phyloP scores from a whole-genome alignment of 64 coral and sea anemone genomes.

The Stichodactyla helianthus region DNA sequence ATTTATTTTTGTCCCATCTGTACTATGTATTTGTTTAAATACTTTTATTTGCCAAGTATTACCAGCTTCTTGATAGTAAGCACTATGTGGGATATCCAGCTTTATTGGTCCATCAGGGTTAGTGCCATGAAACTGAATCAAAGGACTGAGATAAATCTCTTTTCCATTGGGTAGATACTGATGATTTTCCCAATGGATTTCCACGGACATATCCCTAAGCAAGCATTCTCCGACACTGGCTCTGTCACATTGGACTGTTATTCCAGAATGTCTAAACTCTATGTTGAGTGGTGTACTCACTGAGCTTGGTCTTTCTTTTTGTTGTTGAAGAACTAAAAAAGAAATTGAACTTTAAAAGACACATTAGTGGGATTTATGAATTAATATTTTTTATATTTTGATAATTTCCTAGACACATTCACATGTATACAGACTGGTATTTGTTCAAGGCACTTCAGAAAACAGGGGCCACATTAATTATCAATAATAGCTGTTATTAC shows the following conservation, averaged over 20 bases:
- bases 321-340: background rate
- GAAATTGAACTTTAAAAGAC: background rate
- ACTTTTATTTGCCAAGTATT: background rate
- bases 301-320: conserved; percentile 13
- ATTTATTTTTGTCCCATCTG: conserved; percentile 14
- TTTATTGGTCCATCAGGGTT: background rate
- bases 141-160: conserved; percentile 48
- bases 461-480: too few relatives aligned
- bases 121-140: conserved; percentile 27
- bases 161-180: background rate
- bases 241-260: conserved; percentile 11
- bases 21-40: background rate
- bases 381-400: too few relatives aligned
- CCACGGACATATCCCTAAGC: background rate
- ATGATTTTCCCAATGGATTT: background rate
- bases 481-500: too few relatives aligned
- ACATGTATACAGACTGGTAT: too few relatives aligned
- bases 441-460: too few relatives aligned
- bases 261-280: conserved; percentile 28
- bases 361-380: too few relatives aligned
- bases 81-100: conserved; percentile 45
- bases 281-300: background rate
- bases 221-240: conserved; percentile 2
- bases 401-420: too few relatives aligned
- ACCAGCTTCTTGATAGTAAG: background rate